A percentile compares a stretch with the other conserved stretches of the same genome.
phyloP scores from a whole-genome alignment of 2,113 vertebrate genomes.

The Phylloscopus trochiloides region DNA sequence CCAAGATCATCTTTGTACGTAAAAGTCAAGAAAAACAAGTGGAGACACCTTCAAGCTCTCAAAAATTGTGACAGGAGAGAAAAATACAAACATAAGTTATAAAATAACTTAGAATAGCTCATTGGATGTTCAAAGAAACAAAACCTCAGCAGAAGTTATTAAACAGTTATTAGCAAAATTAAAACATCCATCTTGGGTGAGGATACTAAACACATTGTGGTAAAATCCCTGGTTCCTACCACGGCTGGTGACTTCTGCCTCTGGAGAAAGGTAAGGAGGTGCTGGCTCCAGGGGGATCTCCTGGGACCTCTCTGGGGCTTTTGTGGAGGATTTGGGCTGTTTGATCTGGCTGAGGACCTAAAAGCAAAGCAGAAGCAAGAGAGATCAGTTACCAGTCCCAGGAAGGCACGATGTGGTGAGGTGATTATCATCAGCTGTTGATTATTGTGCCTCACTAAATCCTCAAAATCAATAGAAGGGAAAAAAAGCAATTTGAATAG shows the following conservation, averaged over 20 bases:
- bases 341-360: conserved; percentile 74
- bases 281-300: conserved; percentile 59
- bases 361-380: neutral
- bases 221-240: conserved; percentile 68
- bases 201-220: neutral
- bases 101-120: neutral
- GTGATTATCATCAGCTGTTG: neutral
- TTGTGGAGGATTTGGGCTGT: conserved; percentile 57
- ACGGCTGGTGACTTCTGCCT: conserved; percentile 66
- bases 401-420: neutral
- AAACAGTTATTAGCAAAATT: too few relatives aligned
- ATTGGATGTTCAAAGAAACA: neutral
- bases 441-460: neutral
- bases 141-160: neutral
- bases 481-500: neutral
- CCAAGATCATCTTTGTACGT: accelerated
- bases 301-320: conserved; percentile 50
- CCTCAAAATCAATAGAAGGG: neutral
- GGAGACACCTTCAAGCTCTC: neutral
- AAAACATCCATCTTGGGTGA: neutral
- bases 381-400: neutral
- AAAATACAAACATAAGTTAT: neutral
- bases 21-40: neutral
- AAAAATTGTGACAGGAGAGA: neutral
- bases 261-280: conserved; percentile 65